Conservation (phyloP, 2,113 vertebrate genomes). For the Asarcornis scutulata region DNA sequence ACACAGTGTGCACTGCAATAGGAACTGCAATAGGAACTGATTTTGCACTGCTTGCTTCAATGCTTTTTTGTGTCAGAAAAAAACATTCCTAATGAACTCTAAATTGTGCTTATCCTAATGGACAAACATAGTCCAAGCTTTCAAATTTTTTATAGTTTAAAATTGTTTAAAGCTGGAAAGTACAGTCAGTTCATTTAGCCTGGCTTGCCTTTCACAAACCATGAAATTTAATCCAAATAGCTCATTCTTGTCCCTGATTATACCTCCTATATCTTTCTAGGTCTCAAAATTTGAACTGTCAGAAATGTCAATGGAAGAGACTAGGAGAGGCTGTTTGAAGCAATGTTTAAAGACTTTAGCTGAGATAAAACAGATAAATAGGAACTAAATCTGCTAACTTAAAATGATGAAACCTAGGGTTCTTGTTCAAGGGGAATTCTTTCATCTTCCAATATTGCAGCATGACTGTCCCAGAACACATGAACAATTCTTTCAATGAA, state of each 20-base stretch:
- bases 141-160: not conserved
- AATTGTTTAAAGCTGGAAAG: not conserved
- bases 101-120: not conserved
- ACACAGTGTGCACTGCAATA: not conserved
- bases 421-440: not conserved
- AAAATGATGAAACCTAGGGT: not conserved
- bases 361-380: slow-evolving; percentile 1
- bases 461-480: not conserved
- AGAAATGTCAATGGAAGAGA: not conserved
- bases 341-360: not conserved
- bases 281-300: not conserved
- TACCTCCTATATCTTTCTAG: not conserved
- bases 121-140: not conserved
- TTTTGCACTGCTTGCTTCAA: not conserved
- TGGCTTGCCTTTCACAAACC: not conserved
- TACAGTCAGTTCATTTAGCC: not conserved
- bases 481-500: not conserved
- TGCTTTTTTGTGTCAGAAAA: not conserved
- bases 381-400: not conserved
- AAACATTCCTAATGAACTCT: not conserved
- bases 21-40: not conserved
- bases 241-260: not conserved
- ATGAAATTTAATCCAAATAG: not conserved
- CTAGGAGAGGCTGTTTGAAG: not conserved
- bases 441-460: not conserved